phyloP scores from a whole-genome alignment of 2,888 invertebrate genomes.

The Mechanitis mazaeus region DNA sequence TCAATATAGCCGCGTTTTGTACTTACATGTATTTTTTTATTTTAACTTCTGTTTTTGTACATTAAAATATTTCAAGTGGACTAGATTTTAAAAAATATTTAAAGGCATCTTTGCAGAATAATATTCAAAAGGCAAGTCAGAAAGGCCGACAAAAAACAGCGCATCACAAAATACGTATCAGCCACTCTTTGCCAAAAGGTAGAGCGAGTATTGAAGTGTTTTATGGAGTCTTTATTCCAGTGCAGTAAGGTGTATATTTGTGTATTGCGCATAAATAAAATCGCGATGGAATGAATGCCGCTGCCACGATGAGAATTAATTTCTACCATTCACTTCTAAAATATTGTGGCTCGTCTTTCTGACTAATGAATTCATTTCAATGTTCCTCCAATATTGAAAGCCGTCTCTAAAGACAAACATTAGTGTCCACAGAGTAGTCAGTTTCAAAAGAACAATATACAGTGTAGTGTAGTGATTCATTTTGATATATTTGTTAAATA shows the following conservation, averaged over 20 bases:
- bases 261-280: slow-evolving; percentile 8
- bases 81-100: neutral
- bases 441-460: too few species aligned
- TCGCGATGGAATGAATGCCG: slow-evolving; percentile 40
- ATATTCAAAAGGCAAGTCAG: slow-evolving; percentile 1
- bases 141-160: neutral
- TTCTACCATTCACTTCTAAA: slow-evolving; percentile 63
- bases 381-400: slow-evolving; percentile 28
- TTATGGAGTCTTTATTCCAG: slow-evolving; percentile 7
- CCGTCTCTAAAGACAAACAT: slow-evolving; percentile 12
- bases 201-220: neutral
- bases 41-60: too few species aligned
- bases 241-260: slow-evolving; percentile 11
- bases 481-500: neutral
- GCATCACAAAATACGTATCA: slow-evolving; percentile 10
- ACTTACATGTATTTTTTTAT: too few species aligned
- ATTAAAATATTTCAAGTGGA: neutral
- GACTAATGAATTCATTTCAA: slow-evolving; percentile 65
- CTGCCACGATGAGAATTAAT: slow-evolving; percentile 50
- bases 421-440: too few species aligned
- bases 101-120: neutral
- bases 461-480: too few species aligned
- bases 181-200: slow-evolving; percentile 8
- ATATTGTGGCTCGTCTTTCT: slow-evolving; percentile 51
- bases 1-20: too few species aligned